Percentiles rank a stretch among this genome's conserved stretches.
Conservation (phyloP, 2,888 invertebrate species). For the Incurvaria masculella region DNA sequence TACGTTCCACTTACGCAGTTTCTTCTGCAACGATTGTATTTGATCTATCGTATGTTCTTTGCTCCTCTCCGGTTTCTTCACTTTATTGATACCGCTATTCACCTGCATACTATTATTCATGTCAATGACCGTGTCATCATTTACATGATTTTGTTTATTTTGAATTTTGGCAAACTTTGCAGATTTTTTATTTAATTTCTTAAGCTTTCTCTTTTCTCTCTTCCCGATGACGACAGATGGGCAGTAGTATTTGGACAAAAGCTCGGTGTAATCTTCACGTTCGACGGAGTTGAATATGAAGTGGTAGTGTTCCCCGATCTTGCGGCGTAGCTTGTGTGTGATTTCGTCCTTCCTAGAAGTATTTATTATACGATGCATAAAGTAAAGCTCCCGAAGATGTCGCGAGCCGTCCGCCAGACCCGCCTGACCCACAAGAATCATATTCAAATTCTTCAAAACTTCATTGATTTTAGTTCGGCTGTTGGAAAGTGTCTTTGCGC, state of each 20-base stretch:
- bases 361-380: conserved; percentile 31
- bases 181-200: no score
- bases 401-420: conserved; percentile 50
- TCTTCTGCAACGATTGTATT: neutral
- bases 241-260: neutral
- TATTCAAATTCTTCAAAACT: conserved; percentile 49
- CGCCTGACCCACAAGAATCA: conserved; percentile 58
- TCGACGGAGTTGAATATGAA: conserved; percentile 47
- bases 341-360: conserved; percentile 30
- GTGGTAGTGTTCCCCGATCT: conserved; percentile 50
- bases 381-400: conserved; percentile 41
- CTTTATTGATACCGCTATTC: no score
- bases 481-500: conserved; percentile 28
- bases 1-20: neutral
- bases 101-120: no score
- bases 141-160: no score
- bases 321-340: conserved; percentile 34
- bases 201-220: neutral
- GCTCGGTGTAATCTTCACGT: conserved; percentile 35
- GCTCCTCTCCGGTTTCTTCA: neutral
- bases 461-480: conserved; percentile 39
- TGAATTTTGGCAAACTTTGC: no score
- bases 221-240: no score
- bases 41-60: neutral
- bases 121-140: no score